These are phyloP conservation scores for Mirza zaza DNA, from an alignment of 2,113 vertebrate species.

Conservation along the genomic window DNA sequence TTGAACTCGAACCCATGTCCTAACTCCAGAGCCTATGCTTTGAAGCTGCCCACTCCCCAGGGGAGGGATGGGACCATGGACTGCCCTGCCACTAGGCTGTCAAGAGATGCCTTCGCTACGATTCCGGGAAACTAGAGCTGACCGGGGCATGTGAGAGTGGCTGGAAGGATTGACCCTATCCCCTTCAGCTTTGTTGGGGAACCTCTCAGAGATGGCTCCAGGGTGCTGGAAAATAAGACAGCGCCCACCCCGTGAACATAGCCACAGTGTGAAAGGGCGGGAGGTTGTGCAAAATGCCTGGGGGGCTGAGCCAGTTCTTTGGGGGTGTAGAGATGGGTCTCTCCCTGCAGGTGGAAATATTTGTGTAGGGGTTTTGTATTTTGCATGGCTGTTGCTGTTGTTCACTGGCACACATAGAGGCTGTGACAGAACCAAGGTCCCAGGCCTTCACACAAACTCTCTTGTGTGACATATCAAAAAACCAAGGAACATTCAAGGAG, in stretches of 20 bases:
- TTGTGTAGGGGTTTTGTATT: not conserved
- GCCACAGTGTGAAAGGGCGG: not conserved
- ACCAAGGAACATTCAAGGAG: not conserved
- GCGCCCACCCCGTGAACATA: rapidly evolving
- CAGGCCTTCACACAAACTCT: not conserved
- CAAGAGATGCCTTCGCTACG: rapidly evolving
- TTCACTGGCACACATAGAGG: not conserved
- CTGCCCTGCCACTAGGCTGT: not conserved
- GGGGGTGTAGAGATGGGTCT: not conserved
- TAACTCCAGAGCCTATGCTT: not conserved
- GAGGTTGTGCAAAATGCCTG: not conserved
- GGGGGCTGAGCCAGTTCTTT: too few relatives aligned
- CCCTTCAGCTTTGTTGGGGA: not conserved
- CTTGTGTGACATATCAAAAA: not conserved
- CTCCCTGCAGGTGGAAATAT: not conserved
- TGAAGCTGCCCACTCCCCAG: not conserved
- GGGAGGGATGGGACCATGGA: not conserved
- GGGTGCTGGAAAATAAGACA: not conserved
- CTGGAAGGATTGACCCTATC: not conserved
- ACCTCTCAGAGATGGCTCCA: not conserved
- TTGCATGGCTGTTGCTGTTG: not conserved
- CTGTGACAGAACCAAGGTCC: not conserved
- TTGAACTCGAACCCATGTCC: not conserved
- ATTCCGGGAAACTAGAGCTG: not conserved
- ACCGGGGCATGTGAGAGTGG: not conserved